Conservation (phyloP, 2,797 vertebrate species). For the Uromys caudimaculatus region DNA sequence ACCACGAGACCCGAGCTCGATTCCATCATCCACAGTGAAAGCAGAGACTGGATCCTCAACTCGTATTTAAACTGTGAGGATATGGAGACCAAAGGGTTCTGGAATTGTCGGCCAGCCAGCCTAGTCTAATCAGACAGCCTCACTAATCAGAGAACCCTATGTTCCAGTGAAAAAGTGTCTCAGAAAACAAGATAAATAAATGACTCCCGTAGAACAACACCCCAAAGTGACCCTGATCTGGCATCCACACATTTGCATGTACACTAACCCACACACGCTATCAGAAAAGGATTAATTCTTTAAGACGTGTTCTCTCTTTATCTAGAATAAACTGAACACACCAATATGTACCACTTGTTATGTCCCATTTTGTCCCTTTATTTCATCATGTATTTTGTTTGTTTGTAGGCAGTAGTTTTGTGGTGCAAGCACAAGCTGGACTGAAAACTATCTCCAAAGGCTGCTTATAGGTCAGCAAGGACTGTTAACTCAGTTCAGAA, state of each 20-base stretch:
- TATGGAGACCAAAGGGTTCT: not conserved
- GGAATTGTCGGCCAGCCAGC: not conserved
- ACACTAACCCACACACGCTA: not conserved
- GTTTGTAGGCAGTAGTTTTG: conserved; percentile 14
- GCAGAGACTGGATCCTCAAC: accelerated
- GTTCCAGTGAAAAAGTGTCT: not conserved
- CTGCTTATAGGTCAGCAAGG: not conserved
- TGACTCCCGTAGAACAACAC: too few relatives aligned
- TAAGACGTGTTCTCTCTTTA: conserved; percentile 63
- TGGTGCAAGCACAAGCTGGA: conserved; percentile 9
- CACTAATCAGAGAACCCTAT: not conserved
- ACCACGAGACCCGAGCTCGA: not conserved
- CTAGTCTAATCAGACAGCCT: not conserved
- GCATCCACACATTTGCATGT: not conserved
- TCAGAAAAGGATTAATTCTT: not conserved
- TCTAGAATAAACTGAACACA: conserved; percentile 50
- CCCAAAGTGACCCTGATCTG: not conserved
- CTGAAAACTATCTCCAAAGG: conserved; percentile 38
- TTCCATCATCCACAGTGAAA: too few relatives aligned
- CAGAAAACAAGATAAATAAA: not conserved
- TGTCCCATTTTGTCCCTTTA: not conserved
- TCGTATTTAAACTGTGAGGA: not conserved
- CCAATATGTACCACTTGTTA: conserved; percentile 14
- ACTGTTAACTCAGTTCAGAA: conserved; percentile 38
- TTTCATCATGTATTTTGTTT: conserved; percentile 21